phyloP scores from a whole-genome alignment of 1,140 invertebrate genomes.

The Tachypleus tridentatus region DNA sequence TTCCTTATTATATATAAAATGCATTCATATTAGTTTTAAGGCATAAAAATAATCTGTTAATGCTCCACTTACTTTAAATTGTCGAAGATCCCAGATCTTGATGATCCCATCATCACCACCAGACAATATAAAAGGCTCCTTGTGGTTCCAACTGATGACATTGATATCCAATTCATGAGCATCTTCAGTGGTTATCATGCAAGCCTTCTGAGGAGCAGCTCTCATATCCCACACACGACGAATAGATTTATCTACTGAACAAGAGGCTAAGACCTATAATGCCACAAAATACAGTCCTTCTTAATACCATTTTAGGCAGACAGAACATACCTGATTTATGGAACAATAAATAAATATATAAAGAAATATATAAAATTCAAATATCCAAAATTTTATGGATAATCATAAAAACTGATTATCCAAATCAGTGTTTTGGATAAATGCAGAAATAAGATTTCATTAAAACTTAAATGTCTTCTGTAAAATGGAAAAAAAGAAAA shows the following conservation, averaged over 20 bases:
- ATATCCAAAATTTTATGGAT: no score
- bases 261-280: conserved; percentile 66
- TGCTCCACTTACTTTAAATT: conserved; percentile 48
- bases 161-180: conserved; percentile 91
- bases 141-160: conserved; percentile 92
- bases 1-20: not conserved
- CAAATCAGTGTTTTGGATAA: no score
- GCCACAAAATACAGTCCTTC: not conserved
- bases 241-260: conserved; percentile 79
- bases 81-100: conserved; percentile 89
- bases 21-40: not conserved
- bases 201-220: conserved; percentile 68
- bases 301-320: not conserved
- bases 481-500: no score
- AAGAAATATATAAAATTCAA: no score
- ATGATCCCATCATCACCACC: conserved; percentile 92
- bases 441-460: no score
- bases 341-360: no score
- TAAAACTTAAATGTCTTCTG: no score
- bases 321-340: no score
- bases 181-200: conserved; percentile 74
- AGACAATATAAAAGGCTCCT: conserved; percentile 79
- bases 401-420: no score
- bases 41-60: no score
- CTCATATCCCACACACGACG: conserved; percentile 55